A percentile compares a stretch with the other conserved stretches of the same genome.
Evolutionary conservation across 2,113 vertebrate genomes (phyloP).

Genomic region (Rattus rattus): DNA sequence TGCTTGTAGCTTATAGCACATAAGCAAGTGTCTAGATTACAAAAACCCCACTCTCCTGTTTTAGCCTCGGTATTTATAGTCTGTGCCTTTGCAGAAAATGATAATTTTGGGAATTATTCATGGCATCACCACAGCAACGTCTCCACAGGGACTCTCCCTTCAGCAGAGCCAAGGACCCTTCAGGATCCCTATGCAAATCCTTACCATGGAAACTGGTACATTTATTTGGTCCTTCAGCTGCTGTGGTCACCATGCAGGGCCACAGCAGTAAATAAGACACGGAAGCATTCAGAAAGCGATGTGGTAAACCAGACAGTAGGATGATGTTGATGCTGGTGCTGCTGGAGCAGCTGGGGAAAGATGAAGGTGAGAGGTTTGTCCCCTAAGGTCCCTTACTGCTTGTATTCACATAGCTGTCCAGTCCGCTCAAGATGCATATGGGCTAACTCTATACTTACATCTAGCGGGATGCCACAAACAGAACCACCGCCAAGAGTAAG

Average conservation of each 20-base stretch:
- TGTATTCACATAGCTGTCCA: background rate
- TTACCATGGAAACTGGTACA: background rate
- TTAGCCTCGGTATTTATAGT: background rate
- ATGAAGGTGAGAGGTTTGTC: background rate
- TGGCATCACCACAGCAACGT: background rate
- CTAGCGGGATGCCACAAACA: background rate
- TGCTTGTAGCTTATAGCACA: background rate
- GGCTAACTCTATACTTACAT: background rate
- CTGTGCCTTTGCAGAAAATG: background rate
- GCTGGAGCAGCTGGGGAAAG: background rate
- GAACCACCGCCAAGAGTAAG: background rate
- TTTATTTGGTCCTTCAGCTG: background rate
- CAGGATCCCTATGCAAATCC: background rate
- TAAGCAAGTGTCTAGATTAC: background rate
- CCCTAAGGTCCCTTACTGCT: background rate
- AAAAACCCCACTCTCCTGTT: background rate
- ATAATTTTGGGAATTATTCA: background rate
- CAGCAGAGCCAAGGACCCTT: background rate
- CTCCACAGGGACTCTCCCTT: background rate
- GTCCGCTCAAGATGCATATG: background rate
- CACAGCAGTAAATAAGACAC: background rate
- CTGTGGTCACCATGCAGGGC: background rate
- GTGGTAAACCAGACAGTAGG: background rate
- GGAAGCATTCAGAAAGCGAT: background rate
- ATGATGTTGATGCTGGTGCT: background rate